Evolutionary conservation across 23 tunicate species (phyloP).

Genomic region (Aplidium turbinatum): DNA sequence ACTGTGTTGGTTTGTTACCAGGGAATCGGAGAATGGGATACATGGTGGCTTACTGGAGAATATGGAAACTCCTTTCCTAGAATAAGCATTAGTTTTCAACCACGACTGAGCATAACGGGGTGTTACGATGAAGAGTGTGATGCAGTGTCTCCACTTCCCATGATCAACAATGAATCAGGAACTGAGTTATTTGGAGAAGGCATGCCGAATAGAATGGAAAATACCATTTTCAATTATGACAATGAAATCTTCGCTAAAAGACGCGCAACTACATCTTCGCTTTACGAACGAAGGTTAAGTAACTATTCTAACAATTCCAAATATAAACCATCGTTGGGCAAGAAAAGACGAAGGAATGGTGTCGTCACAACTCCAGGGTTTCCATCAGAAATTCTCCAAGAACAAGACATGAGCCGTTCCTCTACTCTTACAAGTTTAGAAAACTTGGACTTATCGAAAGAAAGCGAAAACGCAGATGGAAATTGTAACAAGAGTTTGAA

Average conservation of each 20-base stretch:
- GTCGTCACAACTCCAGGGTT: not conserved
- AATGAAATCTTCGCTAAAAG: too few relatives aligned
- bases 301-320: not conserved
- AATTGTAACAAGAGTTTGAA: too few relatives aligned
- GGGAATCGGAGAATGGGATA: conserved; percentile 39
- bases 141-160: too few relatives aligned
- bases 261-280: not conserved
- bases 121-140: conserved; percentile 12
- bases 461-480: too few relatives aligned
- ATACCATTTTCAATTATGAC: too few relatives aligned
- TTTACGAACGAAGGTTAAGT: conserved; percentile 14
- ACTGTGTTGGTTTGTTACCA: not conserved
- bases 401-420: too few relatives aligned
- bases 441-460: conserved; percentile 11
- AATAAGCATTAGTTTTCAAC: too few relatives aligned
- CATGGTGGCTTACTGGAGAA: conserved; percentile 35
- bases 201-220: too few relatives aligned
- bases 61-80: too few relatives aligned
- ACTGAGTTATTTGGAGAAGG: too few relatives aligned
- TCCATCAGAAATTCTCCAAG: too few relatives aligned
- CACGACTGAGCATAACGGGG: conserved; percentile 3
- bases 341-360: conserved; percentile 13
- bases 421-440: not conserved
- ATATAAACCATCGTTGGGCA: conserved; percentile 12
- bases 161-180: too few relatives aligned